Evolutionary conservation across 2,113 vertebrate genomes (phyloP), one percentile per base, ranked within the genome.

Genomic region (Recurvirostra avosetta): DNA sequence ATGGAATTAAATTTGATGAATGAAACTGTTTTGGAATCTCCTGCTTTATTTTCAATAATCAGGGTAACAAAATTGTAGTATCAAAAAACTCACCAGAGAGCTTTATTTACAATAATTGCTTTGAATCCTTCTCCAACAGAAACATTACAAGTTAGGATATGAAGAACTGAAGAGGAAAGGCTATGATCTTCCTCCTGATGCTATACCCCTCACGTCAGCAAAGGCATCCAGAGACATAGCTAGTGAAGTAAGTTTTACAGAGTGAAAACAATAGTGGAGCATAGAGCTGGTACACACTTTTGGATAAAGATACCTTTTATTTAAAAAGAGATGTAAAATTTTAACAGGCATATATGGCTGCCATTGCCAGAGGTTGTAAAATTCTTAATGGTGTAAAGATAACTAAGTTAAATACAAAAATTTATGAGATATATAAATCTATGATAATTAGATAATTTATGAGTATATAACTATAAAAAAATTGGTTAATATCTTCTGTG

Each of bases 161-260:
- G 82, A 99, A 97, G 99, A 99, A 34, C 81, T 99, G 81, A 99
- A 99, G 97, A 99, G 98, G 97, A 99, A 99, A 95, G 99, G 99
- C 30, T 99, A 99, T 0, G 98, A 99, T 84, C n/a, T 99, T 68
- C 98, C 98, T 34, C 58, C 86, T 2, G 99, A 99, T n/a, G 99
- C 99, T 34, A 97, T 99, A 87, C 96, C 99, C 1, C 98, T 99
- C 2, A 98, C 98, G 49, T 97, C 99, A 4, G 99, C 99, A 55
- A 99, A 95, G 96, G 98, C 97, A 15, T 98, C 98, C 73, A 98
- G 99, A 71, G 98, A 99, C 77, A 99, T 99, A 38, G 98, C 98
- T 86, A 99, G 99, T 71, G 99, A 99, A 59, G 99, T 99, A 96
- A 91, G 79, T 76, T 32, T 32, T 23, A 21, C 2, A 3, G 15